phyloP scores from a whole-genome alignment of 1,140 invertebrate genomes.

The Schmidtea mediterranea region DNA sequence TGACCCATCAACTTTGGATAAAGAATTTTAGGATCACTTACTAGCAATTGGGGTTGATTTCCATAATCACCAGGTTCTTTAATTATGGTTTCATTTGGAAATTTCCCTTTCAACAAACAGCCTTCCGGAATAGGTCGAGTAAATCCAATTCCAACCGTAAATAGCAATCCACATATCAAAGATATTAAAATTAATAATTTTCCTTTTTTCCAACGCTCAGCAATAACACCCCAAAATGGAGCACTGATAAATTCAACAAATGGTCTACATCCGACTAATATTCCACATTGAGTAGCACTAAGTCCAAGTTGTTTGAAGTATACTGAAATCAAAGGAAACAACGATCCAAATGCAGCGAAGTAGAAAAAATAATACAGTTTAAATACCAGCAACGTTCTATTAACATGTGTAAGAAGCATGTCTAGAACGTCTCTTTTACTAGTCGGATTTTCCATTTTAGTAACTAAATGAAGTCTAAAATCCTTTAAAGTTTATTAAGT shows the following conservation, averaged over 20 bases:
- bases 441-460: too few species aligned
- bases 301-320: conserved; percentile 95
- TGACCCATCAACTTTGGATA: conserved; percentile 37
- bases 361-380: conserved; percentile 98
- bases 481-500: too few species aligned
- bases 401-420: conserved; percentile 15
- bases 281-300: conserved; percentile 72
- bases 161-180: conserved; percentile 71
- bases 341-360: conserved; percentile 85
- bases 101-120: conserved; percentile 35
- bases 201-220: conserved; percentile 40
- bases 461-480: too few species aligned
- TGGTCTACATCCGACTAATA: conserved; percentile 44
- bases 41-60: neutral
- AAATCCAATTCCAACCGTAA: conserved; percentile 73
- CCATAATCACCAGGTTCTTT: conserved; percentile 3
- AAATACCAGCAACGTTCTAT: conserved; percentile 61
- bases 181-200: conserved; percentile 54
- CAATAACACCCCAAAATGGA: conserved; percentile 82
- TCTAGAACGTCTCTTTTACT: conserved; percentile 4
- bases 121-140: conserved; percentile 65
- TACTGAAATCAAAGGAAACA: conserved; percentile 86
- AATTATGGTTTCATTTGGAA: neutral
- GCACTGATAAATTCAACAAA: conserved; percentile 90
- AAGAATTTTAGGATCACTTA: conserved; percentile 22